Percentiles rank a stretch among this genome's conserved stretches.
These are phyloP conservation scores for Coracopsis vasa DNA, from an alignment of 2,113 vertebrate genomes.

Conservation along the genomic window DNA sequence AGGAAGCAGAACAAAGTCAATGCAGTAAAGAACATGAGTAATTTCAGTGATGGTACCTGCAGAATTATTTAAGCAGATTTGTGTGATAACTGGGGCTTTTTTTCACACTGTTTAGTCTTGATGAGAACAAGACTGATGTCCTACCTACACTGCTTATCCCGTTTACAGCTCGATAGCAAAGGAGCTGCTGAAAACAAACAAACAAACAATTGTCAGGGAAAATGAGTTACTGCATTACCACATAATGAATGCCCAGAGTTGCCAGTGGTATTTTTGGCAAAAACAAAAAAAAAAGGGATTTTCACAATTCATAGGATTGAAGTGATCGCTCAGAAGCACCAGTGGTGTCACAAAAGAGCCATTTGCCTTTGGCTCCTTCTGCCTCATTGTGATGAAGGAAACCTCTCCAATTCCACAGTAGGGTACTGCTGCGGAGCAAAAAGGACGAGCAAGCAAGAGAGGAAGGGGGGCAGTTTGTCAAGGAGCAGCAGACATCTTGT, in stretches of 20 bases:
- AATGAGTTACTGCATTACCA: neutral
- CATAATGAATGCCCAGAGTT: neutral
- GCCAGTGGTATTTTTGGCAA: neutral
- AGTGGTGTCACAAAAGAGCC: neutral
- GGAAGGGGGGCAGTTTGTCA: neutral
- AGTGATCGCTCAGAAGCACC: neutral
- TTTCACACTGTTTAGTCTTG: neutral
- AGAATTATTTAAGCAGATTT: slow-evolving; percentile 17
- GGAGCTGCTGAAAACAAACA: slow-evolving; percentile 4
- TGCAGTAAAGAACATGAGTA: neutral
- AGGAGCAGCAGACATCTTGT: neutral
- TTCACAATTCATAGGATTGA: neutral
- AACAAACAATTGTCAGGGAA: neutral
- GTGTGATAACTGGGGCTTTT: neutral
- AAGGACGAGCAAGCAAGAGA: neutral
- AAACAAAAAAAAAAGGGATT: neutral
- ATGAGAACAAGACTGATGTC: neutral
- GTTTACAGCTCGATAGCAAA: neutral
- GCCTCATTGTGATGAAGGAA: neutral
- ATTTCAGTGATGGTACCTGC: neutral
- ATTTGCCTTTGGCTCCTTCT: neutral
- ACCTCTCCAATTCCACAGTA: neutral
- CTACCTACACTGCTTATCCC: neutral
- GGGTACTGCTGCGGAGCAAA: neutral
- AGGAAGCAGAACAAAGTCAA: neutral